These are phyloP conservation scores for Cremastobaeus sp. DNA, from an alignment of 2,888 invertebrate genomes.

Conservation along the genomic window DNA sequence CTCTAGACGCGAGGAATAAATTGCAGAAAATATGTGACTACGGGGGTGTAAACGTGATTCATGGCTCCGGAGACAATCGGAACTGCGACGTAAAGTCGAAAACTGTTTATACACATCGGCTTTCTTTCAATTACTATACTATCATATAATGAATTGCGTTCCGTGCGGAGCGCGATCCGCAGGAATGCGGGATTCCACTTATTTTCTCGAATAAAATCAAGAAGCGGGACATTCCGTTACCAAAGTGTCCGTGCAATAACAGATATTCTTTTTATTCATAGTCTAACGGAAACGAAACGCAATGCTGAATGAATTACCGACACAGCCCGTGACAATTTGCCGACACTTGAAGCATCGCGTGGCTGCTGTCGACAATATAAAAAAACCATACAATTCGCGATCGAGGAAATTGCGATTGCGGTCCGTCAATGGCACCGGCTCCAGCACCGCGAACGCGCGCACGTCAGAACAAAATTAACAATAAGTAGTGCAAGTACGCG, in stretches of 20 bases:
- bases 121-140: too few species aligned
- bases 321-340: conserved; percentile 33
- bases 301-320: conserved; percentile 39
- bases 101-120: too few species aligned
- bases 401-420: conserved; percentile 41
- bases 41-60: too few species aligned
- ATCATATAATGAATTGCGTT: too few species aligned
- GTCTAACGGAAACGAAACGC: conserved; percentile 45
- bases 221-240: conserved; percentile 8
- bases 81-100: too few species aligned
- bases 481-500: too few species aligned
- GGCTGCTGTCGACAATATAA: conserved; percentile 40
- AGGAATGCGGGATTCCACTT: not conserved
- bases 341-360: conserved; percentile 45
- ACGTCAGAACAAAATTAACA: too few species aligned
- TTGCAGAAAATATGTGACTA: too few species aligned
- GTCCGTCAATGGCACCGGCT: conserved; percentile 1
- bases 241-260: conserved; percentile 14
- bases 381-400: conserved; percentile 44
- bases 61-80: too few species aligned
- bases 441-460: not conserved
- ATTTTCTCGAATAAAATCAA: conserved; percentile 15
- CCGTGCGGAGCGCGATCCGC: not conserved
- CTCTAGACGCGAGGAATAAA: too few species aligned
- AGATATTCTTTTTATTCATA: conserved; percentile 34